Percentiles rank a stretch among this genome's conserved stretches.
Conservation (phyloP, 2,113 vertebrate genomes). For the Megaceryle torquata region DNA sequence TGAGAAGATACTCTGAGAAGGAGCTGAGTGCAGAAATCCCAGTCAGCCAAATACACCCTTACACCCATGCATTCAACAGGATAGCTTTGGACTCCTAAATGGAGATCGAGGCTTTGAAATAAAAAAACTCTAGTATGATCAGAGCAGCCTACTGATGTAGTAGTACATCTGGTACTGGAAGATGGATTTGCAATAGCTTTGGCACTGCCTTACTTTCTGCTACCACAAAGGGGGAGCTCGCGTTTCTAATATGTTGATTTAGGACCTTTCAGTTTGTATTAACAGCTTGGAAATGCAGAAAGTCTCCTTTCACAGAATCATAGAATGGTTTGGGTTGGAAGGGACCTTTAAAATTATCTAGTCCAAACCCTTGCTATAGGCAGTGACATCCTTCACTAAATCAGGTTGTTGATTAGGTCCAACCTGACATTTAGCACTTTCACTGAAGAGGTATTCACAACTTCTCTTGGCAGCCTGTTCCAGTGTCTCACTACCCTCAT, state of each 20-base stretch:
- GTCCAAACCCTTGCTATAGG: neutral
- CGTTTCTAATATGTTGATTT: neutral
- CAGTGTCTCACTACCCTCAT: neutral
- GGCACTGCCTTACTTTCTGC: neutral
- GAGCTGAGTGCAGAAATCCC: neutral
- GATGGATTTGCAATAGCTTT: neutral
- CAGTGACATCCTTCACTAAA: neutral
- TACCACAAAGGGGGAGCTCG: fast-evolving
- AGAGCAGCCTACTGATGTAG: neutral
- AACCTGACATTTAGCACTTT: neutral
- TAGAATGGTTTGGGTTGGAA: neutral
- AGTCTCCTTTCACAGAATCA: neutral
- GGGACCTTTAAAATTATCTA: neutral
- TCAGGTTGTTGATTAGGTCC: neutral
- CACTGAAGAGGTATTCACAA: neutral
- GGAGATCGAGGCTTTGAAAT: neutral
- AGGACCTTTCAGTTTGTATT: neutral
- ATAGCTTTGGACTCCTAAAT: neutral
- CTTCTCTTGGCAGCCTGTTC: neutral
- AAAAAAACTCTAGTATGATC: neutral
- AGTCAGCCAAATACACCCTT: neutral
- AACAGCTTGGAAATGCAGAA: neutral
- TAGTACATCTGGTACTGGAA: neutral
- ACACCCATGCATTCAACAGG: neutral
- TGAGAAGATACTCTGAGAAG: neutral